Evolutionary conservation across 2,888 invertebrate species (phyloP), one percentile per base, ranked within the genome.

Genomic region (Brenthis ino): DNA sequence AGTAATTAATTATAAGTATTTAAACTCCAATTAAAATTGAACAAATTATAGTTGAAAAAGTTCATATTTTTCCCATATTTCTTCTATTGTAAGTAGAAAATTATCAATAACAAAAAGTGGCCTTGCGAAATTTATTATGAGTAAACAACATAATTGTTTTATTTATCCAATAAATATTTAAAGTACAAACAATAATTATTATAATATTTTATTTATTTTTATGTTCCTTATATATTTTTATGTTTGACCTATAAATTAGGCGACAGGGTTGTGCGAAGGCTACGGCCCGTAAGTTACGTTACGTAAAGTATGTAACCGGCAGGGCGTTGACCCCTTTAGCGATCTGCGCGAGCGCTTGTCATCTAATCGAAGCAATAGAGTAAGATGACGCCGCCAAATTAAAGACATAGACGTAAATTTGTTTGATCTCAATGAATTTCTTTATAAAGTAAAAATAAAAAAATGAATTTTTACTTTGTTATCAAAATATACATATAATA

Each of bases 301-400:
- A 89, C 91, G 89, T 91, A 90, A 92, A 74, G 80, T 84, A 85
- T 87, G 89, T 91, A 91, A 91, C 90, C 89, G 91, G 77, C 84
- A 87, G 91, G 91, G 82, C 91, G 76, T 80, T 85, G 89, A 90
- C 89, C 90, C 75, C 76, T 48, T 48, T 48, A 69, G 77, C 83
- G 87, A 89, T 86, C 85, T 87, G 92, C 92, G 92, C 90, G 82
- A 82, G 83, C 91, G 91, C 87, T 82, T 85, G 83, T 86, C 86
- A 82, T 84, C 86, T 80, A 79, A 81, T 81, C 81, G 79, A 79
- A 61, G 55, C 71, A 77, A 53, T 71, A 75, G 74, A 74, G 43
- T 69, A 70, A 67, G 55, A 13, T 57, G 50, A 14, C 28, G 60
- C 65, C 72, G 76, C 73, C 53, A 65, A 50, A 65, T n/a, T 67